Evolutionary conservation across 2,888 invertebrate genomes (phyloP).

Genomic region (Drosophila cracens): DNA sequence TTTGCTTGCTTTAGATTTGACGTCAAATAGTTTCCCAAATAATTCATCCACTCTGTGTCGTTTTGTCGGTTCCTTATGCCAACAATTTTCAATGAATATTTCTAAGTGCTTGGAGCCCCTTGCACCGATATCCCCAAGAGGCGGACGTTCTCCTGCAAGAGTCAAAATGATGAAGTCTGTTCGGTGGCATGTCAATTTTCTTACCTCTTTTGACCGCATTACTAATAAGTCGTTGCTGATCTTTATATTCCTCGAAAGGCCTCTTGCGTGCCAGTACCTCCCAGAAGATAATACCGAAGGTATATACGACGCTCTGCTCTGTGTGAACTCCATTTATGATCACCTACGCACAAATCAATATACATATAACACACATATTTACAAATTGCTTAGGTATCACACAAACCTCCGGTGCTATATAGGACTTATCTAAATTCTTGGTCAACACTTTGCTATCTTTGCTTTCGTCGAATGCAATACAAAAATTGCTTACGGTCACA

Average conservation of each 20-base stretch:
- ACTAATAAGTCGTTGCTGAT: background rate
- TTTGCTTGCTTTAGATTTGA: accelerated
- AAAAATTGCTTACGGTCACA: background rate
- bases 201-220: background rate
- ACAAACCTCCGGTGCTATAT: slow-evolving; percentile 24
- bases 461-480: background rate
- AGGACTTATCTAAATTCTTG: background rate
- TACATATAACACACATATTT: background rate
- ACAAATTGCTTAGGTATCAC: background rate
- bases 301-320: slow-evolving; percentile 3
- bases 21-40: accelerated
- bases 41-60: background rate
- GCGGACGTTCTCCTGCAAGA: background rate
- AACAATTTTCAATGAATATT: background rate
- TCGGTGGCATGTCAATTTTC: background rate
- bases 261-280: slow-evolving; percentile 15
- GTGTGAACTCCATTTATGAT: background rate
- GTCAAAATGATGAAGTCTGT: background rate
- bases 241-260: slow-evolving; percentile 2
- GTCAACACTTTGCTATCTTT: background rate
- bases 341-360: background rate
- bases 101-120: background rate
- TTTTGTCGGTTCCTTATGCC: background rate
- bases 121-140: background rate
- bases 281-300: slow-evolving; percentile 21